Conservation (phyloP, 2,797 vertebrate genomes). For the Gymnocypris eckloni region DNA sequence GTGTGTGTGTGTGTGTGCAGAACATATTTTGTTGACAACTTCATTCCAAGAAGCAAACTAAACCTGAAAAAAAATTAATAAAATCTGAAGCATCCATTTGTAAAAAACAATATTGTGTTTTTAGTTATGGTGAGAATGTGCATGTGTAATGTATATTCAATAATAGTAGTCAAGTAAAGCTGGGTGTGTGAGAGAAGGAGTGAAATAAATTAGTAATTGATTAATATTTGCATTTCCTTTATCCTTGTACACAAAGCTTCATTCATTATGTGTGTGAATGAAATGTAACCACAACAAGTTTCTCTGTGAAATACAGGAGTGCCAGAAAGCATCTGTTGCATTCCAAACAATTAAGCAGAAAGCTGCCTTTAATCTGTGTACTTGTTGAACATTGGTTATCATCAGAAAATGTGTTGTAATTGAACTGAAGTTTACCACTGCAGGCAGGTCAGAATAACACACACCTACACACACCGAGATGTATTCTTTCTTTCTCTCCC, state of each 20-base stretch:
- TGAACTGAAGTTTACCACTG: slow-evolving; percentile 33
- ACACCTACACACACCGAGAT: slow-evolving; percentile 36
- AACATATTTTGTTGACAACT: not conserved
- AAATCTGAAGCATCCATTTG: not conserved
- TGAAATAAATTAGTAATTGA: not conserved
- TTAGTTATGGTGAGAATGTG: not conserved
- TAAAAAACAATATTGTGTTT: slow-evolving; percentile 2
- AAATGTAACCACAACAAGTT: not conserved
- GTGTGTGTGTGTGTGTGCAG: too few species aligned
- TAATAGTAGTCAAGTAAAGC: not conserved
- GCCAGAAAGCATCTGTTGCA: slow-evolving; percentile 2
- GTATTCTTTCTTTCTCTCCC: not conserved
- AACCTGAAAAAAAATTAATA: not conserved
- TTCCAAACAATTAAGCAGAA: slow-evolving; percentile 33
- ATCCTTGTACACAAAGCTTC: not conserved
- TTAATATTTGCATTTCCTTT: slow-evolving; percentile 9
- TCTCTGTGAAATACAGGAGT: not conserved
- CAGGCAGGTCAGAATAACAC: slow-evolving; percentile 33
- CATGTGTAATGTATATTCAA: not conserved
- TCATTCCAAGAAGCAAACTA: not conserved
- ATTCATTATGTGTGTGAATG: not conserved
- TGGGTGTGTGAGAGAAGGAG: not conserved
- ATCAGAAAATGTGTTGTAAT: slow-evolving; percentile 34
- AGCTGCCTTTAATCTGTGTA: slow-evolving; percentile 48
- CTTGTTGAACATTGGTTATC: slow-evolving; percentile 4